phyloP scores from a whole-genome alignment of 2,888 invertebrate genomes.

The Strigamia transsilvanica region DNA sequence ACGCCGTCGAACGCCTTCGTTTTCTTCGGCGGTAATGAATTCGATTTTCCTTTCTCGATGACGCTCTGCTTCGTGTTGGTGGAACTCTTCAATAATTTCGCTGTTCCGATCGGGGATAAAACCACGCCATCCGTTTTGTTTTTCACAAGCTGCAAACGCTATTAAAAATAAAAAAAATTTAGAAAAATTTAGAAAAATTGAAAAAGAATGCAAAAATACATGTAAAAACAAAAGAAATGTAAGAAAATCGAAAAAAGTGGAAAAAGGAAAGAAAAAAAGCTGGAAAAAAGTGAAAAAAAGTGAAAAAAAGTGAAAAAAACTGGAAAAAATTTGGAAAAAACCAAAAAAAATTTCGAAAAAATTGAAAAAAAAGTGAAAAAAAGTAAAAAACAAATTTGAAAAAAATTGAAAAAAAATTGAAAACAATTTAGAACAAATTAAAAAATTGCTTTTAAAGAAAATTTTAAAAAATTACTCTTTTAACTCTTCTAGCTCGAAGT shows the following conservation, averaged over 20 bases:
- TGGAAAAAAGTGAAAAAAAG: no score
- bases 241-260: no score
- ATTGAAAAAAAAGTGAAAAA: background rate
- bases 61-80: background rate
- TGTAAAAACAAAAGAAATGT: no score
- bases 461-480: background rate
- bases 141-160: background rate
- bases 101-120: background rate
- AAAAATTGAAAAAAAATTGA: no score
- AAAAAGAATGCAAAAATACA: no score
- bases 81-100: background rate
- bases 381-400: background rate
- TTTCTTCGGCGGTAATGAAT: constrained; percentile 10
- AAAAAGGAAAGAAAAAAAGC: no score
- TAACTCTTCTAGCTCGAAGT: constrained; percentile 31
- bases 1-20: background rate
- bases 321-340: no score
- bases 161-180: background rate
- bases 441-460: no score
- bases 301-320: no score
- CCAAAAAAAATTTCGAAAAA: background rate
- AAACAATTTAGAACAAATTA: no score
- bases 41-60: background rate
- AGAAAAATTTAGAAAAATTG: background rate
- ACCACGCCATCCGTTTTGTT: background rate